Percentiles rank a stretch among this genome's conserved stretches.
Evolutionary conservation across 1,140 invertebrate species (phyloP).

Genomic region (Lucilia cuprina): DNA sequence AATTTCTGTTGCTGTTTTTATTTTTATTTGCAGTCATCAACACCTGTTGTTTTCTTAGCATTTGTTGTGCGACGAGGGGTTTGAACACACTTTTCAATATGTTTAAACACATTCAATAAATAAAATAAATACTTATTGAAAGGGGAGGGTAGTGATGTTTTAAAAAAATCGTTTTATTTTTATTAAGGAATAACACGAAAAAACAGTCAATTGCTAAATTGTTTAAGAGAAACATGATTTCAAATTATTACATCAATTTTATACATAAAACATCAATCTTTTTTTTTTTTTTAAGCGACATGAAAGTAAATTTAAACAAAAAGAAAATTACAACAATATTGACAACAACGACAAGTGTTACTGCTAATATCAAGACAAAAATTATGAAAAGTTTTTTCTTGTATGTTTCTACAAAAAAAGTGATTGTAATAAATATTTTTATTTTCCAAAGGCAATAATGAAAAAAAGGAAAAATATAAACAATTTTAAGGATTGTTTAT

Average conservation of each 20-base stretch:
- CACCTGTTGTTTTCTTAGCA: conserved; percentile 15
- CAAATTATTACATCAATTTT: conserved; percentile 25
- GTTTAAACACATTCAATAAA: too few species aligned
- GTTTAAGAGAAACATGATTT: neutral
- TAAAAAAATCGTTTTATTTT: neutral
- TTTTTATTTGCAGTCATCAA: neutral
- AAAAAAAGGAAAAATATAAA: neutral
- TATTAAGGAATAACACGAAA: neutral
- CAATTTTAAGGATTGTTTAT: neutral
- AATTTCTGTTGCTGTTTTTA: neutral
- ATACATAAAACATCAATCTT: neutral
- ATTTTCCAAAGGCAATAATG: neutral
- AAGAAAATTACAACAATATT: too few species aligned
- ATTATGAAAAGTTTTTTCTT: neutral
- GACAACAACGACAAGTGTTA: too few species aligned
- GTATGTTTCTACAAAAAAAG: too few species aligned
- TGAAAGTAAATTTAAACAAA: too few species aligned
- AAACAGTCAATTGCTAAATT: neutral
- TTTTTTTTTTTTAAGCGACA: too few species aligned
- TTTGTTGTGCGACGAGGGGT: neutral
- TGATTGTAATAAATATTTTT: neutral
- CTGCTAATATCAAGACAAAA: too few species aligned
- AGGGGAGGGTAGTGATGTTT: neutral
- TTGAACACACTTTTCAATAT: too few species aligned
- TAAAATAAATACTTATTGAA: neutral